Evolutionary conservation across 2,113 vertebrate species (phyloP).

Genomic region (Thinocorus orbignyianus): DNA sequence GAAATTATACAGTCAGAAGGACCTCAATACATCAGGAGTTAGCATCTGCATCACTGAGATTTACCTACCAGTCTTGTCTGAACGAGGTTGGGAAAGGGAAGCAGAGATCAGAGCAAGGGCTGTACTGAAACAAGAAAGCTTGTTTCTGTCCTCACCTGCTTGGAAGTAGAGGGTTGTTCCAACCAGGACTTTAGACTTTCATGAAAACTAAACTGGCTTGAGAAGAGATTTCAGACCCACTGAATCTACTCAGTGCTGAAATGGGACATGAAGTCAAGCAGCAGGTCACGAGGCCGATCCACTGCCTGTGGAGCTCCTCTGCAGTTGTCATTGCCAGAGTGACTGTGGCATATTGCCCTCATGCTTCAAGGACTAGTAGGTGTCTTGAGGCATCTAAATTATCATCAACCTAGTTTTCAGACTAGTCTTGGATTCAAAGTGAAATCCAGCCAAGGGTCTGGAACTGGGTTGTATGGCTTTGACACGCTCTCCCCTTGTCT

Average conservation of each 20-base stretch:
- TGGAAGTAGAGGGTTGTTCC: background rate
- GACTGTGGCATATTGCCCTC: background rate
- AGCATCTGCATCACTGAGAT: background rate
- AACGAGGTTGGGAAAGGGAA: background rate
- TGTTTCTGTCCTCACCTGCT: background rate
- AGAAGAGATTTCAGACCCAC: background rate
- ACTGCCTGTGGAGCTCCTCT: background rate
- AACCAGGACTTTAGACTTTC: background rate
- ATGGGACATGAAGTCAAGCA: background rate
- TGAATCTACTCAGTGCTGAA: background rate
- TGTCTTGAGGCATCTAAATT: too few relatives aligned
- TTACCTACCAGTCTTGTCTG: background rate
- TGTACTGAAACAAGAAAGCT: background rate
- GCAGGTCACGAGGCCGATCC: fast-evolving
- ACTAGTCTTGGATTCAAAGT: background rate
- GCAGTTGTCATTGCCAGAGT: background rate
- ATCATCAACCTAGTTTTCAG: background rate
- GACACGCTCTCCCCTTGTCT: fast-evolving
- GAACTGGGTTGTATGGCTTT: background rate
- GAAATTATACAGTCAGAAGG: conserved; percentile 7
- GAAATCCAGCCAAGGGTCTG: background rate
- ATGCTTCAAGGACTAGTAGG: background rate
- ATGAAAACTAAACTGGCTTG: background rate
- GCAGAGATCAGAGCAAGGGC: background rate
- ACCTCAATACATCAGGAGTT: background rate